A percentile compares a stretch with the other conserved stretches of the same genome.
These are phyloP conservation scores for Globia sparganii DNA, from an alignment of 2,888 invertebrate genomes.

Conservation along the genomic window DNA sequence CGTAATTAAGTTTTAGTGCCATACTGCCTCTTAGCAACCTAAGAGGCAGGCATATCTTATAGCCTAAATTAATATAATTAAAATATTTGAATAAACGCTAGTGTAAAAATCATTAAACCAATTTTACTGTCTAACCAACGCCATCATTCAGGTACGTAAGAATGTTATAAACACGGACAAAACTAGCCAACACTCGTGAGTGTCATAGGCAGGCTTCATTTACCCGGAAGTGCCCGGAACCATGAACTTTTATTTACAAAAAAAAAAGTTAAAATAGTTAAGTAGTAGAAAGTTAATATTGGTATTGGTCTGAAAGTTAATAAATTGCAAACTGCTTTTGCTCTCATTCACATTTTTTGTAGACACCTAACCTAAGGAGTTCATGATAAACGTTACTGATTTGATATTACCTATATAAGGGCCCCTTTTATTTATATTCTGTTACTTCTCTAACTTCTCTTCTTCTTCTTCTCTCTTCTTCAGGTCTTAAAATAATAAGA, in stretches of 20 bases:
- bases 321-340: background rate
- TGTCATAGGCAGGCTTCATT: background rate
- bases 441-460: background rate
- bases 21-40: no score
- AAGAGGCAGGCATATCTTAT: background rate
- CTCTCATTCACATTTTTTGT: background rate
- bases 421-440: background rate
- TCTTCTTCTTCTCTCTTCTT: no score
- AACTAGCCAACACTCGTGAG: background rate
- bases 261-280: background rate
- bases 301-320: background rate
- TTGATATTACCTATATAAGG: no score
- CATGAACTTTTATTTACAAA: background rate
- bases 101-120: background rate
- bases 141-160: background rate
- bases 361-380: background rate
- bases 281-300: background rate
- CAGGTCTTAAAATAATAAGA: no score
- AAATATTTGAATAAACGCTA: background rate
- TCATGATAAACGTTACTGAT: no score
- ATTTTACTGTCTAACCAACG: background rate
- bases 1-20: background rate
- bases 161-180: background rate
- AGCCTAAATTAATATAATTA: no score
- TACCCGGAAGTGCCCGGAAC: conserved; percentile 4